These are phyloP conservation scores for Xenotilapia flavipinnis DNA, from an alignment of 2,113 vertebrate species.

Conservation along the genomic window DNA sequence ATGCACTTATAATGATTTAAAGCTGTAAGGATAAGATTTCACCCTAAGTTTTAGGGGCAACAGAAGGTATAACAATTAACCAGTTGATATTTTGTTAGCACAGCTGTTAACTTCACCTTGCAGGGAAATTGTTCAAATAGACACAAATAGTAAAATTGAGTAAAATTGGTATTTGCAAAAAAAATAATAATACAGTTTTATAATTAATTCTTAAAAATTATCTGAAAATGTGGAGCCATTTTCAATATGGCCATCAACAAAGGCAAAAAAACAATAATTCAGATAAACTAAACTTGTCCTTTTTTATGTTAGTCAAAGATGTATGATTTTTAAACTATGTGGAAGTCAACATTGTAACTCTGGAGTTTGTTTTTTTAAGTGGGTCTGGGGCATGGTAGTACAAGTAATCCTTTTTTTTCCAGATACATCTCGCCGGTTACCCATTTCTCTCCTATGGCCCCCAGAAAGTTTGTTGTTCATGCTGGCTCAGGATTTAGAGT, in stretches of 20 bases:
- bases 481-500: background rate
- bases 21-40: background rate
- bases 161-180: background rate
- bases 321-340: background rate
- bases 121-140: background rate
- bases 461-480: background rate
- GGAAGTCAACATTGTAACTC: background rate
- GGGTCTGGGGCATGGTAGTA: rapidly evolving
- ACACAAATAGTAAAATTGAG: background rate
- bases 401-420: background rate
- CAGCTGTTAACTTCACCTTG: background rate
- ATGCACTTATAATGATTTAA: background rate
- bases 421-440: background rate
- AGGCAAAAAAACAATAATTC: rapidly evolving
- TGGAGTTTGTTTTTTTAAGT: background rate
- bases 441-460: background rate
- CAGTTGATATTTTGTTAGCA: background rate
- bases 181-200: rapidly evolving
- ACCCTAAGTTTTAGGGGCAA: background rate
- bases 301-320: background rate
- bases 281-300: background rate
- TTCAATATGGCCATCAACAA: background rate
- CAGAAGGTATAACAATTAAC: background rate
- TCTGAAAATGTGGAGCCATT: background rate
- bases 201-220: rapidly evolving